These are phyloP conservation scores for Polyommatus iphigenia DNA, from an alignment of 2,888 invertebrate genomes.

Conservation along the genomic window DNA sequence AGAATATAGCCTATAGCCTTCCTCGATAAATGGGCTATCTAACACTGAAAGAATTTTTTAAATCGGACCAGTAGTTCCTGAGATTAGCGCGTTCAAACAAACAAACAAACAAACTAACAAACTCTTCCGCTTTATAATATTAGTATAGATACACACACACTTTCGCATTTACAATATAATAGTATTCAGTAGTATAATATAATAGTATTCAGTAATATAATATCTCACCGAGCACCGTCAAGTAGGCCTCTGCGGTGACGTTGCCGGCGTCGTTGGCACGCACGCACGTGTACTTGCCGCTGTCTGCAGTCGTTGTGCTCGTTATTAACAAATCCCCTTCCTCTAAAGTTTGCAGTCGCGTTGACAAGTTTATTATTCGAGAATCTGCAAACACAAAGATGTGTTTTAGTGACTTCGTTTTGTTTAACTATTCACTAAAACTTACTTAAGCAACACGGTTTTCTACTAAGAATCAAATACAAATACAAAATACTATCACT, in stretches of 20 bases:
- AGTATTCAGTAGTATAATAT: not conserved
- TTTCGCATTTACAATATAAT: too few relatives aligned
- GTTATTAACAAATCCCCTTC: conserved; percentile 94
- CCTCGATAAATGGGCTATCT: too few relatives aligned
- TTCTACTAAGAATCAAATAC: not conserved
- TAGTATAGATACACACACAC: too few relatives aligned
- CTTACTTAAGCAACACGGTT: too few relatives aligned
- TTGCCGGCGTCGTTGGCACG: conserved; percentile 94
- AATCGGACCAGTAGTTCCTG: too few relatives aligned
- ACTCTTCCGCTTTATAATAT: too few relatives aligned
- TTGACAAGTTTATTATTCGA: conserved; percentile 77
- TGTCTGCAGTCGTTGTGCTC: conserved; percentile 89
- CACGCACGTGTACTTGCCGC: conserved; percentile 93
- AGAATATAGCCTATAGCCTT: too few relatives aligned
- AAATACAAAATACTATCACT: not conserved
- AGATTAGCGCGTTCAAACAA: too few relatives aligned
- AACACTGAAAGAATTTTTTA: too few relatives aligned
- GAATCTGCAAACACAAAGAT: conserved; percentile 58
- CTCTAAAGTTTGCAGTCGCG: conserved; percentile 91
- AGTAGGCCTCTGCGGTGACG: conserved; percentile 89
- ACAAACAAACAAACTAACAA: too few relatives aligned
- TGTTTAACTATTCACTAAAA: not conserved
- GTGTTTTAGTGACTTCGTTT: not conserved
- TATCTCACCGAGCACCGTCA: conserved; percentile 88
- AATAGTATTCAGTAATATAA: not conserved